These are phyloP conservation scores for Drosophila kuntzei DNA, from an alignment of 2,888 invertebrate species.

Conservation along the genomic window DNA sequence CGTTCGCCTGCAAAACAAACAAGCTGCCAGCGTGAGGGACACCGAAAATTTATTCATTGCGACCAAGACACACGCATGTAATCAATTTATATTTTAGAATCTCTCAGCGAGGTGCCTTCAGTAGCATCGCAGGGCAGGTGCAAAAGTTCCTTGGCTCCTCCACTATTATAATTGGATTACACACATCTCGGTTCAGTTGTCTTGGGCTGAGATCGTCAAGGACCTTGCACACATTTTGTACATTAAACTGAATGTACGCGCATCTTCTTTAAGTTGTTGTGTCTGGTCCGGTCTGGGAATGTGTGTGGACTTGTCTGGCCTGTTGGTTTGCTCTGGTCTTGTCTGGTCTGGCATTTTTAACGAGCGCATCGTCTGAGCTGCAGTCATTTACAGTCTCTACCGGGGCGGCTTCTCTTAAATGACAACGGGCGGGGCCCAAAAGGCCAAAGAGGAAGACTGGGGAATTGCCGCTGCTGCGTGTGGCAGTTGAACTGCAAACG, in stretches of 20 bases:
- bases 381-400: constrained; percentile 60
- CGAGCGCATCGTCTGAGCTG: constrained; percentile 61
- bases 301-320: constrained; percentile 37
- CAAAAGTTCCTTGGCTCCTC: constrained; percentile 47
- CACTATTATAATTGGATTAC: constrained; percentile 76
- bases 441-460: constrained; percentile 18
- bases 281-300: constrained; percentile 38
- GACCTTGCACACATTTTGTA: constrained; percentile 36
- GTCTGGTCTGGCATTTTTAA: constrained; percentile 57
- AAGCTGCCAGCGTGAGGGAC: constrained; percentile 34
- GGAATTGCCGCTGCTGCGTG: constrained; percentile 51
- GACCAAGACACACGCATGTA: constrained; percentile 68
- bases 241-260: constrained; percentile 59
- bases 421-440: constrained; percentile 44
- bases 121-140: constrained; percentile 58
- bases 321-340: constrained; percentile 19
- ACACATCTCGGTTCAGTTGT: constrained; percentile 19
- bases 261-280: constrained; percentile 43
- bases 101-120: constrained; percentile 39
- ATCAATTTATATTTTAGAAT: constrained; percentile 79
- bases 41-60: constrained; percentile 58
- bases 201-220: constrained; percentile 17
- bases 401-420: constrained; percentile 54
- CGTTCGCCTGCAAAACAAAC: constrained; percentile 67
- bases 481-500: constrained; percentile 39